Percentiles rank a stretch among this genome's conserved stretches.
phyloP scores from a whole-genome alignment of 2,113 vertebrate genomes.

The Nycticorax nycticorax region DNA sequence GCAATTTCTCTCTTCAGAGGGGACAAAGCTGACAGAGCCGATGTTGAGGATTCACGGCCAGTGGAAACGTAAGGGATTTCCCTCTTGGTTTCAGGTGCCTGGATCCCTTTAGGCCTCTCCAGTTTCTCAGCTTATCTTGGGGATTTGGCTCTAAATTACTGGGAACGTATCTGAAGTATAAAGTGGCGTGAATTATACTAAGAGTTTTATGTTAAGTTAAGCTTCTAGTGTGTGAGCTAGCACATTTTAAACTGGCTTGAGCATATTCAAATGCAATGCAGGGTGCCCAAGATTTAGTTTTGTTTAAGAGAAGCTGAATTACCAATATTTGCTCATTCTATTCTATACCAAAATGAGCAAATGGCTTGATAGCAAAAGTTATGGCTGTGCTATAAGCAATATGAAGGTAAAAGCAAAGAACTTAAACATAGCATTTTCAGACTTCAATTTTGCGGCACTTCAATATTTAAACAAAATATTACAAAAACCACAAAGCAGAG shows the following conservation, averaged over 20 bases:
- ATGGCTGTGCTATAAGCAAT: not conserved
- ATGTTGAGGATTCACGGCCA: not conserved
- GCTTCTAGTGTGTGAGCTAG: not conserved
- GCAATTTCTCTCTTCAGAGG: not conserved
- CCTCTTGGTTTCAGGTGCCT: not conserved
- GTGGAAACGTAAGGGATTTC: not conserved
- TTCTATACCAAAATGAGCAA: not conserved
- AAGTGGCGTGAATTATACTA: not conserved
- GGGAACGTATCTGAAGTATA: not conserved
- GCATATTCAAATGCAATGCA: rapidly evolving
- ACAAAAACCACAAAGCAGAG: not conserved
- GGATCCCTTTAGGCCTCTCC: not conserved
- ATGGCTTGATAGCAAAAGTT: not conserved
- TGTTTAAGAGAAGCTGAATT: not conserved
- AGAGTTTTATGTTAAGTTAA: not conserved
- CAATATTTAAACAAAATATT: slow-evolving; percentile 51
- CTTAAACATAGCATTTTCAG: slow-evolving; percentile 41
- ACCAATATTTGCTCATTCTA: not conserved
- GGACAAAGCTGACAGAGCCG: not conserved
- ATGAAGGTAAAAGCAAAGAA: not conserved
- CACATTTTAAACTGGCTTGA: not conserved
- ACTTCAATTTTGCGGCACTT: slow-evolving; percentile 17
- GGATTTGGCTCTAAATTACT: not conserved
- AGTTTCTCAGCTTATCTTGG: not conserved
- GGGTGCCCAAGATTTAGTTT: not conserved